Evolutionary conservation across 2,888 invertebrate species (phyloP).

Genomic region (Polymixis lichenea): DNA sequence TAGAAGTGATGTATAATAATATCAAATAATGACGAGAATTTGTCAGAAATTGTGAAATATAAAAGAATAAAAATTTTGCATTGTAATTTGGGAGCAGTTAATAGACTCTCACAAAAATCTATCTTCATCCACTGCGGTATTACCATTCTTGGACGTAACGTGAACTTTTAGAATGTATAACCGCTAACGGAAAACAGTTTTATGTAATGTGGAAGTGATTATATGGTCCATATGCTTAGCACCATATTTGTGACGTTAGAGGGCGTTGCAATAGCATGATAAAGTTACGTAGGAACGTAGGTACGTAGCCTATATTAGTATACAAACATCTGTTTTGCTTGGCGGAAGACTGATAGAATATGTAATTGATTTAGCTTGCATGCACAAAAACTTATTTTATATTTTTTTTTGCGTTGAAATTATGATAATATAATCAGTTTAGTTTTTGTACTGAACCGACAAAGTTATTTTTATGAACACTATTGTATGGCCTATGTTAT

Average conservation of each 20-base stretch:
- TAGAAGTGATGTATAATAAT: too few species aligned
- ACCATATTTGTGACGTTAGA: constrained; percentile 41
- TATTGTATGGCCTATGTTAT: neutral
- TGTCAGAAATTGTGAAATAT: too few species aligned
- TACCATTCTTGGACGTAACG: constrained; percentile 18
- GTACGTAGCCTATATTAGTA: constrained; percentile 28
- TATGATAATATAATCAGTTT: constrained; percentile 34
- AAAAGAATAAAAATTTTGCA: too few species aligned
- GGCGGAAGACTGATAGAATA: constrained; percentile 32
- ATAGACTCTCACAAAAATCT: too few species aligned
- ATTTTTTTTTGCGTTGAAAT: constrained; percentile 8
- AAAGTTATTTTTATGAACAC: neutral
- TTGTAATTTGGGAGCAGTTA: too few species aligned
- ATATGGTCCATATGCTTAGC: constrained; percentile 44
- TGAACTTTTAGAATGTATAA: constrained; percentile 39
- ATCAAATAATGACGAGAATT: too few species aligned
- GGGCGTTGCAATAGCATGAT: constrained; percentile 36
- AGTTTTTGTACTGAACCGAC: constrained; percentile 16
- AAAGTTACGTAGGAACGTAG: constrained; percentile 24
- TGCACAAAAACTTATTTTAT: constrained; percentile 24
- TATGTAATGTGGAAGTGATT: constrained; percentile 67
- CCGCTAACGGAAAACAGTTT: constrained; percentile 51
- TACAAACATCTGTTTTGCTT: constrained; percentile 14
- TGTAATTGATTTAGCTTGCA: constrained; percentile 27
- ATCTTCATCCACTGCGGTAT: neutral